Conservation (phyloP, 2,113 vertebrate species). For the Centropus bengalensis region DNA sequence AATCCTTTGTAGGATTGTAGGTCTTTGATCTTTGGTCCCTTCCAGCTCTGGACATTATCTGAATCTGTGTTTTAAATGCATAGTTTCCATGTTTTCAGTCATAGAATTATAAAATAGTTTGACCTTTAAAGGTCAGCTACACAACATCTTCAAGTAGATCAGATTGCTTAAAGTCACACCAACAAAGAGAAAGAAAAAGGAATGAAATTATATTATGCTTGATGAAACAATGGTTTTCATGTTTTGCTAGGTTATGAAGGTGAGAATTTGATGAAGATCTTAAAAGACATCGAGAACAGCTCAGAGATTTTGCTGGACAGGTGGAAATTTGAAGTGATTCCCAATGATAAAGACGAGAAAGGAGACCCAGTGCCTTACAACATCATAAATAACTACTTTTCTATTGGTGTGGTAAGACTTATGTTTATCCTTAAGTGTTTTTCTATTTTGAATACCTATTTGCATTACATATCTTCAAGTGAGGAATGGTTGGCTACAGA, state of each 20-base stretch:
- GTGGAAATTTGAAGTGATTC: conserved; percentile 84
- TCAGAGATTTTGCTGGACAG: conserved; percentile 85
- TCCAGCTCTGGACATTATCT: too few species aligned
- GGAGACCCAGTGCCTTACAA: conserved; percentile 95
- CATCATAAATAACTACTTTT: conserved; percentile 97
- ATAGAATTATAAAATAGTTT: too few species aligned
- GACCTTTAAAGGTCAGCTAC: too few species aligned
- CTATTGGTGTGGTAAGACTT: conserved; percentile 88
- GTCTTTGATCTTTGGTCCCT: too few species aligned
- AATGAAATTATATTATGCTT: not conserved
- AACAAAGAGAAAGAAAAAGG: not conserved
- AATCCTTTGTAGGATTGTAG: not conserved
- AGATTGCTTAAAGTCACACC: not conserved
- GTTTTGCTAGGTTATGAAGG: conserved; percentile 91
- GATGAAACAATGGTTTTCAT: not conserved
- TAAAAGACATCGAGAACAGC: conserved; percentile 95
- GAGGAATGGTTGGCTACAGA: conserved; percentile 33
- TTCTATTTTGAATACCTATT: conserved; percentile 33
- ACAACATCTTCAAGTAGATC: too few species aligned
- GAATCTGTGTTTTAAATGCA: too few species aligned
- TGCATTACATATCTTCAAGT: not conserved
- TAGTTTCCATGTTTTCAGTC: not conserved
- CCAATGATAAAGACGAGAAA: conserved; percentile 91
- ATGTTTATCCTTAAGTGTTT: conserved; percentile 15
- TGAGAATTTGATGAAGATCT: conserved; percentile 90